Evolutionary conservation across 2,113 vertebrate genomes (phyloP), one percentile per base, ranked within the genome.

Genomic region (Alethe castanea): DNA sequence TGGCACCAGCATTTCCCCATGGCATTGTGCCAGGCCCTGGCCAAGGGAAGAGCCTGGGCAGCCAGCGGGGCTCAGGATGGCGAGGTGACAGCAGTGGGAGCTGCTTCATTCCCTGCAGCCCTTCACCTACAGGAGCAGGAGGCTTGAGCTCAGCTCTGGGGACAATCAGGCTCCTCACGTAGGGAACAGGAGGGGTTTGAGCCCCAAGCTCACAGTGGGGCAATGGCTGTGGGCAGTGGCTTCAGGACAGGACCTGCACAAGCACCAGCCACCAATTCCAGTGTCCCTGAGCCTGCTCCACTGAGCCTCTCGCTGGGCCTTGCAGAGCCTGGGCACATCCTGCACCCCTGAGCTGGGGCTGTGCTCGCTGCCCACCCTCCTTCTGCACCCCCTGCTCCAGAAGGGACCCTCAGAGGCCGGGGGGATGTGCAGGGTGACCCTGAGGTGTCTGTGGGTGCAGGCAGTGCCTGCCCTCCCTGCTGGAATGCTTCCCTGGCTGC

Each of bases 401-500:
- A 6, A 52, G 14, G 25, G 35, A 28, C 42, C 40, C 53, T 35
- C 50, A 3, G 70, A 25, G n/a, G 14, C 52, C 17, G 23, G 25
- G 35, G 82, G 35, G 47, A 64, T 5, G 2, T 13, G 45, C 3
- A 0, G 62, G 76, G 13, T 67, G 71, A 48, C 86, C 33, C 57
- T 0, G 2, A 48, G 76, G 15, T 8, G 14, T 65, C 52, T 45
- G 73, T 33, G 53, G 10, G 45, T 23, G 23, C 35, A 1, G 56
- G 60, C 92, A 88, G 66, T 16, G 81, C 33, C 80, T 85, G 65
- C 45, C 35, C 26, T 87, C 64, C 44, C 47, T 38, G 47, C 80
- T 71, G 97, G 94, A 93, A 96, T 60, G 88, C 90, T 93, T n/a
- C 54, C 84, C 60, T 50, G 52, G 20, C 86, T 62, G n/a, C 52